phyloP scores from a whole-genome alignment of 2,888 invertebrate species.

The Cantharis rufa region DNA sequence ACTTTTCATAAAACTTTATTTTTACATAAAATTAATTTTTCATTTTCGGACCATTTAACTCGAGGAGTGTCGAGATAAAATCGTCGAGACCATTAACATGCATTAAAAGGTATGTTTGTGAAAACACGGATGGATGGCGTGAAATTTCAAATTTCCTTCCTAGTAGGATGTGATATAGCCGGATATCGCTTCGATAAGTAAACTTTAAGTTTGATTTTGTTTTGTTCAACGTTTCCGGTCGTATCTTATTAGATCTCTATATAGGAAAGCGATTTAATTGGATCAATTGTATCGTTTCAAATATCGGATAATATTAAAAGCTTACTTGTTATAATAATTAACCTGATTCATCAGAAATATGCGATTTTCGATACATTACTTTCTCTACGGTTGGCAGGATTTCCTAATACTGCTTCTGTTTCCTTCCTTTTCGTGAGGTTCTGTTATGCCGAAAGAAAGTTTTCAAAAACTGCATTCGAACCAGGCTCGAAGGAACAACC shows the following conservation, averaged over 20 bases:
- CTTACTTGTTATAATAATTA: neutral
- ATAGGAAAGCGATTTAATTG: neutral
- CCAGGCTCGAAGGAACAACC: no score
- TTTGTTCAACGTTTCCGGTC: neutral
- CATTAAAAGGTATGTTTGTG: neutral
- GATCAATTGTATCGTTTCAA: neutral
- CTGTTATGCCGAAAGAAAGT: neutral
- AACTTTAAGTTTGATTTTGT: neutral
- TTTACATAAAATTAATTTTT: neutral
- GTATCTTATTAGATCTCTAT: neutral
- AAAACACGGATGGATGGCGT: neutral
- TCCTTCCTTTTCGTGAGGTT: neutral
- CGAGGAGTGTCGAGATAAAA: neutral
- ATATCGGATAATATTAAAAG: neutral
- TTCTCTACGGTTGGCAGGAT: neutral
- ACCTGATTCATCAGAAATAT: neutral
- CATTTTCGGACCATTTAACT: neutral
- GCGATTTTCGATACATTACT: neutral
- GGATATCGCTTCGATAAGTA: neutral
- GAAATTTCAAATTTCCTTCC: neutral
- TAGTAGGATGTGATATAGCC: neutral
- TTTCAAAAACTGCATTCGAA: no score
- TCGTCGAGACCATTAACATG: neutral
- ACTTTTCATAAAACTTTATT: neutral
- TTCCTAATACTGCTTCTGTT: neutral